Evolutionary conservation across 2,113 vertebrate species (phyloP).

Genomic region (Tychaedon coryphoeus): DNA sequence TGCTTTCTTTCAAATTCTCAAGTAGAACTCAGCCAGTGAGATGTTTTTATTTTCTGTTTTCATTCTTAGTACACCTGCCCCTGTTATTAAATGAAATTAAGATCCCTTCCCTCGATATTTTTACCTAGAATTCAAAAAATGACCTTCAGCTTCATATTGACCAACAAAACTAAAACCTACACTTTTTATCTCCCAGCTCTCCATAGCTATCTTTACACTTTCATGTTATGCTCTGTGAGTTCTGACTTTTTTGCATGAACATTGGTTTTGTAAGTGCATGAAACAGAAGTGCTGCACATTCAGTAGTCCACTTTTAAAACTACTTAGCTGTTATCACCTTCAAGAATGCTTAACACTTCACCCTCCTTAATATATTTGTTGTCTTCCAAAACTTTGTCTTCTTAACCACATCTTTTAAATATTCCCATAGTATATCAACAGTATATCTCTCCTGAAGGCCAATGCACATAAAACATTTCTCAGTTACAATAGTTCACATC

Average conservation of each 20-base stretch:
- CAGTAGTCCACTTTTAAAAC: not conserved
- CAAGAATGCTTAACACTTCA: not conserved
- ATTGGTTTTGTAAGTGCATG: not conserved
- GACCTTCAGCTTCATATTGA: not conserved
- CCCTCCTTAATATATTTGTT: not conserved
- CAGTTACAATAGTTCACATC: not conserved
- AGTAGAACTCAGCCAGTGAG: not conserved
- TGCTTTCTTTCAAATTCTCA: not conserved
- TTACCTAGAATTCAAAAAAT: not conserved
- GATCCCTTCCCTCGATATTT: not conserved
- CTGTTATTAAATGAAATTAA: not conserved
- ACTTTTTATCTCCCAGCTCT: not conserved
- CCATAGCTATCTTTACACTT: not conserved
- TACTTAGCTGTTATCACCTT: not conserved
- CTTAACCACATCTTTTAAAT: not conserved
- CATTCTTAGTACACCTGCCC: not conserved
- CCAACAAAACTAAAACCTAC: not conserved
- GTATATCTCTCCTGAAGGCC: not conserved
- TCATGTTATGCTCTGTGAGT: not conserved
- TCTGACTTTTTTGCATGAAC: not conserved
- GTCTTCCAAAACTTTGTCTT: not conserved
- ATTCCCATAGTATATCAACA: not conserved
- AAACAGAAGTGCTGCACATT: not conserved
- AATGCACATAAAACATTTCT: not conserved
- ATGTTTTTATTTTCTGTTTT: not conserved